Evolutionary conservation across 2,888 invertebrate species (phyloP).

Genomic region (Acleris literana): DNA sequence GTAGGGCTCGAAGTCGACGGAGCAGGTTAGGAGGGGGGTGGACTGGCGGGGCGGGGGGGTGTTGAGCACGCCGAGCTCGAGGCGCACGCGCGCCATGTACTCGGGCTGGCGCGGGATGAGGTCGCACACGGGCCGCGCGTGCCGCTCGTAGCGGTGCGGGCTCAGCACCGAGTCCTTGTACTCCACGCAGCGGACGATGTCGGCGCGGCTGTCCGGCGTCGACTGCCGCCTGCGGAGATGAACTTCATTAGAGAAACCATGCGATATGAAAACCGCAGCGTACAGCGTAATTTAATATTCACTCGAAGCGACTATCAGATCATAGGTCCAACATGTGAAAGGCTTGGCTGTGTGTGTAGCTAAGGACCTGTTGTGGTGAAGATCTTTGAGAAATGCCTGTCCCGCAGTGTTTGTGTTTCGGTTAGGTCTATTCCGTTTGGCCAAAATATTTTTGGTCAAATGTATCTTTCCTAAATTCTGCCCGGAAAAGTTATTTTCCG

Average conservation of each 20-base stretch:
- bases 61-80: constrained; percentile 78
- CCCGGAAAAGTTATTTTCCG: too few relatives aligned
- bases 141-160: constrained; percentile 55
- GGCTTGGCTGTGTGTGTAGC: too few relatives aligned
- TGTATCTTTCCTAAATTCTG: too few relatives aligned
- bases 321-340: too few relatives aligned
- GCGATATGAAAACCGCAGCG: too few relatives aligned
- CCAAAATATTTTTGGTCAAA: too few relatives aligned
- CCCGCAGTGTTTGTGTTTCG: background rate
- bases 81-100: constrained; percentile 79
- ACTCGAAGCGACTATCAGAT: too few relatives aligned
- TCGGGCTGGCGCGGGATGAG: constrained; percentile 67
- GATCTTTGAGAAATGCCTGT: background rate
- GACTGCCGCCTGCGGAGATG: constrained; percentile 57
- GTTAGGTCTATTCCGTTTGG: too few relatives aligned
- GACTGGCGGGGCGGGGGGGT: constrained; percentile 52
- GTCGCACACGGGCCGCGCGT: constrained; percentile 68
- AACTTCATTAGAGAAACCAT: background rate
- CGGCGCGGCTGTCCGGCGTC: constrained; percentile 70
- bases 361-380: too few relatives aligned
- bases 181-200: constrained; percentile 78
- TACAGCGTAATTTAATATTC: too few relatives aligned
- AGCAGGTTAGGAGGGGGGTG: constrained; percentile 60
- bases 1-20: constrained; percentile 69
- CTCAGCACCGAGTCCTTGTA: constrained; percentile 63